phyloP scores from a whole-genome alignment of 2,888 invertebrate genomes.

The Caenorhabditis imperialis region DNA sequence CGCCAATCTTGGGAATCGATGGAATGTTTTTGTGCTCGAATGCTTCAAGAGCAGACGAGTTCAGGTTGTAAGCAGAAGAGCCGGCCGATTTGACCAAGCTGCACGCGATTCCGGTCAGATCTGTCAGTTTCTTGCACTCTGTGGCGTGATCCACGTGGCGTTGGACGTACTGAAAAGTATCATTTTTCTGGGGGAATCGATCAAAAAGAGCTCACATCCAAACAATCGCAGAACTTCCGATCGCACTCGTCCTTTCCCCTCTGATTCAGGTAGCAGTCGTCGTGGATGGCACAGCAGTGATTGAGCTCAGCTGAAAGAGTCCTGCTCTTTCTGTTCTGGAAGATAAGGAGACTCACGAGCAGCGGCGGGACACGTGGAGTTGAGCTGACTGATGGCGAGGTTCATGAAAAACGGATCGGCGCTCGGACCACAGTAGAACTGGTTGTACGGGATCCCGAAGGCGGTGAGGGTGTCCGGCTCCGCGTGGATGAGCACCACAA shows the following conservation, averaged over 20 bases:
- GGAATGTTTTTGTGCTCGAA: background rate
- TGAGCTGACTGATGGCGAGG: background rate
- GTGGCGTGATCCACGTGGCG: background rate
- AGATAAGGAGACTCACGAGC: background rate
- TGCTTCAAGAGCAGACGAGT: background rate
- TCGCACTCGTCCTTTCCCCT: constrained; percentile 1
- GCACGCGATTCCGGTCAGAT: background rate
- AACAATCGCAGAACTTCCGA: constrained; percentile 1
- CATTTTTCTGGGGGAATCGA: no score
- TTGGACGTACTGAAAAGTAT: background rate
- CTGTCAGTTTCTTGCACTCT: background rate
- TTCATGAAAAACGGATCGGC: background rate
- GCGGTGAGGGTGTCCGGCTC: background rate
- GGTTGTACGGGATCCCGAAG: constrained; percentile 5
- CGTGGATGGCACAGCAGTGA: constrained; percentile 21
- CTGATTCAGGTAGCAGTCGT: constrained; percentile 21
- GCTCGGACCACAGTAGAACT: background rate
- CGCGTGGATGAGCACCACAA: background rate
- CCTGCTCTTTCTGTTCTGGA: no score
- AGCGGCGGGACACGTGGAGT: constrained; percentile 2
- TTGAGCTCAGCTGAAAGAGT: constrained; percentile 12
- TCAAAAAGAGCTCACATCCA: background rate
- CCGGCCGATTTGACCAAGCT: background rate
- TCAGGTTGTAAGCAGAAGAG: background rate
- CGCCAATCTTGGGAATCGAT: background rate